Evolutionary conservation across 2,797 vertebrate species (phyloP), one percentile per base, ranked within the genome.

Genomic region (Cossypha caffra): DNA sequence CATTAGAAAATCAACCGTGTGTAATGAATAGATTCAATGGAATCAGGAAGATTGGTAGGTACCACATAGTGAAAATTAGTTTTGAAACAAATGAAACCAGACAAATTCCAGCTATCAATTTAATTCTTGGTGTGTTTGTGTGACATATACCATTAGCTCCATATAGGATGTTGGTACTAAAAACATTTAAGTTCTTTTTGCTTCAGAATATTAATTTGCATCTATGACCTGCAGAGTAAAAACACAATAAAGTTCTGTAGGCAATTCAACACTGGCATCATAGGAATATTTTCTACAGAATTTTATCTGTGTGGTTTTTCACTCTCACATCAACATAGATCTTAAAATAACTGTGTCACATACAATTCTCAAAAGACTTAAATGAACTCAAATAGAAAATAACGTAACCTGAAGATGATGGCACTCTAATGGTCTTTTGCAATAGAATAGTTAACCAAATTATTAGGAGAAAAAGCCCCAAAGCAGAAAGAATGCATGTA

Each of bases 71-170:
- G 75, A 68, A 95, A 96, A 94, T 75, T 24, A 92, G 55, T 48
- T 90, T 69, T 57, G 78, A 94, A 89, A 84, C 11, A 84, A 92
- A 95, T 62, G 45, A 82, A 47, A 91, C 25, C 26, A 73, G 50
- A 90, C 21, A 31, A 92, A 83, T 76, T 78, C 19, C 35, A 69
- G 28, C 7, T 91, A 72, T 68, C 54, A 80, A 63, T 96, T 89
- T 93, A 71, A 67, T 87, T 71, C 16, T 50, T 82, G 37, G 21
- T 59, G 38, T 82, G 37, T 69, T 83, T 76, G n/a, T 64, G 33
- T 82, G 63, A 64, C 35, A 90, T 29, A 43, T 59, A 58, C 24
- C 13, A 62, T 88, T 91, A 85, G 3, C 11, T 79, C 23, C 50
- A 61, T 31, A 10, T 25, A 67, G 4, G 5, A 64, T 78, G 51